phyloP scores from a whole-genome alignment of 2,797 vertebrate species.

The Euthynnus affinis region DNA sequence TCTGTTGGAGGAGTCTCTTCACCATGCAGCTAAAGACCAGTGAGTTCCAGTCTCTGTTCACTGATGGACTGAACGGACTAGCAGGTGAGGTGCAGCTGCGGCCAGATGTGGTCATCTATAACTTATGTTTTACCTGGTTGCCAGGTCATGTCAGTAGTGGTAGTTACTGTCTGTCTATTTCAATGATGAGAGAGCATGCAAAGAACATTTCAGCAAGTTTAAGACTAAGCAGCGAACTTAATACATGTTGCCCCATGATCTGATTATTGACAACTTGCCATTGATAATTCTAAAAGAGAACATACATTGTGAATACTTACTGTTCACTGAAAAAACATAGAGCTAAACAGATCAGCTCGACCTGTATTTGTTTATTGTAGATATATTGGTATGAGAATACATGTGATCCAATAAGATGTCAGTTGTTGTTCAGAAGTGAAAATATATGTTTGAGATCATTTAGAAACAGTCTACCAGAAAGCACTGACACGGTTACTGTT shows the following conservation, averaged over 20 bases:
- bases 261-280: too few species aligned
- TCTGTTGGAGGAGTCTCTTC: conserved; percentile 77
- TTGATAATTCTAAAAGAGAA: not conserved
- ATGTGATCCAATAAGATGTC: too few species aligned
- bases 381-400: too few species aligned
- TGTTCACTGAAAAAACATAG: not conserved
- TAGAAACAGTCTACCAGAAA: too few species aligned
- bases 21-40: conserved; percentile 92
- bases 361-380: too few species aligned
- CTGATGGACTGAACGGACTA: conserved; percentile 89
- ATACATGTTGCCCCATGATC: not conserved
- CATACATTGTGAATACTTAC: not conserved
- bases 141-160: not conserved
- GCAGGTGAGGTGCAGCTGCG: conserved; percentile 85
- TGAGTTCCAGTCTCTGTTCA: conserved; percentile 92
- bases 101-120: not conserved
- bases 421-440: too few species aligned
- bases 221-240: not conserved
- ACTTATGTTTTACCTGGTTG: not conserved
- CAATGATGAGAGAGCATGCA: not conserved
- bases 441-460: too few species aligned
- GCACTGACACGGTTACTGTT: too few species aligned
- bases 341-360: not conserved
- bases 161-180: not conserved
- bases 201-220: not conserved